A percentile compares a stretch with the other conserved stretches of the same genome.
Conservation (phyloP, 2,888 invertebrate genomes). For the Ecdyonurus torrentis region DNA sequence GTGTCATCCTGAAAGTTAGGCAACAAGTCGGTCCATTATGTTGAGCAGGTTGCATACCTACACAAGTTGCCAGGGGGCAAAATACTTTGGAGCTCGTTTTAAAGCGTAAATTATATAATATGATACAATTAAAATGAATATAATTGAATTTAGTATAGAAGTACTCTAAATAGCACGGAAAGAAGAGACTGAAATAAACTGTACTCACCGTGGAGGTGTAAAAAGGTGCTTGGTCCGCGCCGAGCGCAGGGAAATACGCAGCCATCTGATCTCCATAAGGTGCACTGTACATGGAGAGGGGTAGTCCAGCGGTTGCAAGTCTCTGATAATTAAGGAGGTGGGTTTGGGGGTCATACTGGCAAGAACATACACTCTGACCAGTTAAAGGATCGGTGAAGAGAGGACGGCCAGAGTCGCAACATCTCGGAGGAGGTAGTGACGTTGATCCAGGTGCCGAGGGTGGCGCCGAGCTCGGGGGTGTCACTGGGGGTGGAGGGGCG, state of each 20-base stretch:
- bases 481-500: slow-evolving; percentile 30
- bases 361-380: slow-evolving; percentile 77
- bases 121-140: too few species aligned
- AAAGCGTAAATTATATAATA: too few species aligned
- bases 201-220: slow-evolving; percentile 68
- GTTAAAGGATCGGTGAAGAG: slow-evolving; percentile 80
- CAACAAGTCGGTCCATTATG: too few species aligned
- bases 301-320: slow-evolving; percentile 52
- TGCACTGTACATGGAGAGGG: slow-evolving; percentile 64
- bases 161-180: too few species aligned
- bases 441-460: slow-evolving; percentile 18
- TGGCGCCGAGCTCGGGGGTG: slow-evolving; percentile 31
- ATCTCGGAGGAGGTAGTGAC: slow-evolving; percentile 28
- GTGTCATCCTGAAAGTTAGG: too few species aligned
- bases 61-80: too few species aligned
- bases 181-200: too few species aligned
- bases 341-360: slow-evolving; percentile 56
- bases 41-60: too few species aligned
- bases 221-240: slow-evolving; percentile 72
- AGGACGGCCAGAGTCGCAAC: slow-evolving; percentile 85
- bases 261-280: slow-evolving; percentile 37
- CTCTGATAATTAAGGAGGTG: slow-evolving; percentile 62
- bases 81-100: too few species aligned
- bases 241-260: slow-evolving; percentile 68
- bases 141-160: too few species aligned